Conservation (phyloP, 2,113 vertebrate species). For the Bufo bufo region DNA sequence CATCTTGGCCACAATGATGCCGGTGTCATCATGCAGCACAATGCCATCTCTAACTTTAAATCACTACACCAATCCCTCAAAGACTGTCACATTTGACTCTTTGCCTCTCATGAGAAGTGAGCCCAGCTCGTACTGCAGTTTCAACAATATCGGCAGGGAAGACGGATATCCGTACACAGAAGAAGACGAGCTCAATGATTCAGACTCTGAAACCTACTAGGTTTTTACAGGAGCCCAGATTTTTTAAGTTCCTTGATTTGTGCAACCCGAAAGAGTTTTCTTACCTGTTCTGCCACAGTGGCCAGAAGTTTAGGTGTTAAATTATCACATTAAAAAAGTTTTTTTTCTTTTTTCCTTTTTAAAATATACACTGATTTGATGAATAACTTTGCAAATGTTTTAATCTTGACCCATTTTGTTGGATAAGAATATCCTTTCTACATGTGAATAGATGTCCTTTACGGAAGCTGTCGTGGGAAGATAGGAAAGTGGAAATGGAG, state of each 20-base stretch:
- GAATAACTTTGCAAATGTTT: constrained; percentile 68
- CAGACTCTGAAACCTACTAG: constrained; percentile 97
- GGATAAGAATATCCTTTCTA: constrained; percentile 65
- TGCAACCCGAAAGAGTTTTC: constrained; percentile 64
- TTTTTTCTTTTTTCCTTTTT: constrained; percentile 58
- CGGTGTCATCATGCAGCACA: constrained; percentile 85
- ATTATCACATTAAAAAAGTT: constrained; percentile 48
- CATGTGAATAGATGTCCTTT: background rate
- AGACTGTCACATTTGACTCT: constrained; percentile 92
- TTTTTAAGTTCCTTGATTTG: constrained; percentile 62
- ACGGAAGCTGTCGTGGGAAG: background rate
- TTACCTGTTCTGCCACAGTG: constrained; percentile 46
- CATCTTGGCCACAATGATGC: constrained; percentile 99
- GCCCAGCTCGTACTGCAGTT: constrained; percentile 92
- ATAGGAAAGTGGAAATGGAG: constrained; percentile 65
- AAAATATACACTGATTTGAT: constrained; percentile 52
- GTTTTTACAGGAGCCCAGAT: constrained; percentile 50
- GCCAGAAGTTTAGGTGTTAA: constrained; percentile 19
- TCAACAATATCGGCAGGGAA: constrained; percentile 91
- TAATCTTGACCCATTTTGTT: constrained; percentile 72
- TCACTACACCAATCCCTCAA: constrained; percentile 94
- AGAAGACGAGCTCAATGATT: constrained; percentile 96
- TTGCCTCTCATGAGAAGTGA: constrained; percentile 85
- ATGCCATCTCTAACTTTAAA: constrained; percentile 88
- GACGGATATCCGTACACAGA: constrained; percentile 85